These are phyloP conservation scores for Brienomyrus brachyistius DNA, from an alignment of 2,113 vertebrate species.

Conservation along the genomic window DNA sequence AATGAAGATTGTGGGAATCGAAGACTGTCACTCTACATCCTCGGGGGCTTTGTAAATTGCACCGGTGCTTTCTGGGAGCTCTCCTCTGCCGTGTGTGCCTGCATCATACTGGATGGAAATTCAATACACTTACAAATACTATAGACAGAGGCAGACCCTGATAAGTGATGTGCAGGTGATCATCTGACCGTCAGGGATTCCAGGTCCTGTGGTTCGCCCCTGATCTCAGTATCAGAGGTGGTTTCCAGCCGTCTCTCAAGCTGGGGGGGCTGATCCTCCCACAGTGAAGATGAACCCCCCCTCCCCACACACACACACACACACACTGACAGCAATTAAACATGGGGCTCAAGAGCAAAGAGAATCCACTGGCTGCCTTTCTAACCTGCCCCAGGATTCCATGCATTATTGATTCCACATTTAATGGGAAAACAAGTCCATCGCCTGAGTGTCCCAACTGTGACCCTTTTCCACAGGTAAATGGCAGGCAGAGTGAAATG, in stretches of 20 bases:
- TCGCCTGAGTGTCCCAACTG: not conserved
- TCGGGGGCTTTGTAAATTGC: not conserved
- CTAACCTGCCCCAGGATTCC: not conserved
- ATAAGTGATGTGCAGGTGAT: not conserved
- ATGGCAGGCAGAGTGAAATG: not conserved
- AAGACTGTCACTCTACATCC: not conserved
- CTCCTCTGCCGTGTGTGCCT: not conserved
- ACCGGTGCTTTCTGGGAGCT: not conserved
- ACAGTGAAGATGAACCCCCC: not conserved
- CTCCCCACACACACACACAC: not conserved
- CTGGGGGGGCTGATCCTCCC: not conserved
- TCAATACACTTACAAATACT: not conserved
- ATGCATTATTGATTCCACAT: slow-evolving; percentile 10
- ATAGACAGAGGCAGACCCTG: not conserved
- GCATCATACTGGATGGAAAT: not conserved
- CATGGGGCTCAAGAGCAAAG: not conserved
- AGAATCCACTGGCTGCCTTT: not conserved
- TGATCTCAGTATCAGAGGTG: not conserved
- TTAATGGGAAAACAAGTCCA: not conserved
- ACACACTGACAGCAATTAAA: not conserved
- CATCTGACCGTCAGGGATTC: not conserved
- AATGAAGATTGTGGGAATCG: not conserved
- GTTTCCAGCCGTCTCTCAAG: not conserved
- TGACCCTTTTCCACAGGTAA: not conserved
- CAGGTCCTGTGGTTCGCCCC: not conserved